Conservation (phyloP, 2,113 vertebrate species). For the Pangasianodon hypophthalmus region DNA sequence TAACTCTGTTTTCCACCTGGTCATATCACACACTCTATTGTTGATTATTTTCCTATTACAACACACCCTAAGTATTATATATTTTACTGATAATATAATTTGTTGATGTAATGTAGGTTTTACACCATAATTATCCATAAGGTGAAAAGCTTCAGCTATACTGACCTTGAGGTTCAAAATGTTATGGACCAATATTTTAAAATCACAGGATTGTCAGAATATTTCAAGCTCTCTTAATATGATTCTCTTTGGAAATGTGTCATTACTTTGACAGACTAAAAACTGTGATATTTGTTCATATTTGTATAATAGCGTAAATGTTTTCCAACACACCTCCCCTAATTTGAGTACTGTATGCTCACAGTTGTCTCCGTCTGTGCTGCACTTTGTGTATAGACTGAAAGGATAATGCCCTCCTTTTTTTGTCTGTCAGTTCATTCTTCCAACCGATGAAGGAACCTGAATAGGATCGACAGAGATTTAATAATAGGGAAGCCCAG, state of each 20-base stretch:
- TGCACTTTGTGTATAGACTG: conserved; percentile 18
- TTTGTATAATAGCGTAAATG: not conserved
- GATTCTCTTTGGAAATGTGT: not conserved
- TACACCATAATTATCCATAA: not conserved
- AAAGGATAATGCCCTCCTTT: conserved; percentile 33
- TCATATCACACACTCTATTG: not conserved
- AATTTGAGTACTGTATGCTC: conserved; percentile 13
- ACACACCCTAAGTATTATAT: not conserved
- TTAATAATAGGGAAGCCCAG: conserved; percentile 42
- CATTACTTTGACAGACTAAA: not conserved
- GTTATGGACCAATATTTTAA: not conserved
- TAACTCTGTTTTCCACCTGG: not conserved
- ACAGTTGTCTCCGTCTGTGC: not conserved
- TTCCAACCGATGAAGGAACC: conserved; percentile 48
- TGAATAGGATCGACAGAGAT: conserved; percentile 52
- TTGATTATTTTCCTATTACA: not conserved
- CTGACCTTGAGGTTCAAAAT: not conserved
- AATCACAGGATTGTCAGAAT: too few relatives aligned
- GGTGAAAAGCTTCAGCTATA: not conserved
- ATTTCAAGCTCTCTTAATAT: not conserved
- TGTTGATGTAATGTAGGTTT: not conserved
- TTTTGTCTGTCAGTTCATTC: conserved; percentile 30
- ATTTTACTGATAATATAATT: not conserved
- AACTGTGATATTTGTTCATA: not conserved
- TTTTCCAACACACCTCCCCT: not conserved